Percentiles rank a stretch among this genome's conserved stretches.
phyloP scores from a whole-genome alignment of 2,797 vertebrate genomes.

The Vultur gryphus region DNA sequence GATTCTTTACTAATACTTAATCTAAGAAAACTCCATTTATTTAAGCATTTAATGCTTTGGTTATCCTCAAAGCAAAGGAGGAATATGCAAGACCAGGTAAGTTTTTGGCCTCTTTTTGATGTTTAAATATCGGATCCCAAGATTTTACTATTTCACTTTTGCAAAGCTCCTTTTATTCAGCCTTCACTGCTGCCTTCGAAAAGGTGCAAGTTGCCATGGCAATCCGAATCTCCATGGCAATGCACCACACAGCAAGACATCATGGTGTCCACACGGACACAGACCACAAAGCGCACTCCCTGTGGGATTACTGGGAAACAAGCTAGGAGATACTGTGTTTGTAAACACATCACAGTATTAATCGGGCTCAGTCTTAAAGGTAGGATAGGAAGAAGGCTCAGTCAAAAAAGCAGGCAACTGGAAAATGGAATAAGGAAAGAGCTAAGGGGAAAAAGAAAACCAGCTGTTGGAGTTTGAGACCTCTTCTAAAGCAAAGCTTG shows the following conservation, averaged over 20 bases:
- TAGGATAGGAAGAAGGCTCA: not conserved
- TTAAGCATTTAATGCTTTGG: not conserved
- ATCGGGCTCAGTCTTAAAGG: not conserved
- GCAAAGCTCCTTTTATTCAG: not conserved
- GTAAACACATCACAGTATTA: not conserved
- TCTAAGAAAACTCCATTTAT: not conserved
- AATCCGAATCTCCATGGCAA: constrained; percentile 47
- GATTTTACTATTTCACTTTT: not conserved
- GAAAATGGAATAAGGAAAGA: not conserved
- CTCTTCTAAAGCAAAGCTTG: not conserved
- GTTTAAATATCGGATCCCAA: not conserved
- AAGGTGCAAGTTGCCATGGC: constrained; percentile 46
- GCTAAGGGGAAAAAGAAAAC: not conserved
- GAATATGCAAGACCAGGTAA: not conserved
- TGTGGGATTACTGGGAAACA: not conserved
- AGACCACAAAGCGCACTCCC: not conserved
- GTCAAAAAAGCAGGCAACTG: not conserved
- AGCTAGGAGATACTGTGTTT: not conserved
- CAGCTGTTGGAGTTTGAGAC: not conserved
- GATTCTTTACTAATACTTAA: not conserved
- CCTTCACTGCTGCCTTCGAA: not conserved
- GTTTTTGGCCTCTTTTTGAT: not conserved
- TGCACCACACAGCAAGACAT: not conserved
- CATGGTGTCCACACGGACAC: not conserved
- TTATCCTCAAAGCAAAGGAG: not conserved